Base-by-base conservation (phyloP, 2,888 invertebrate genomes). In the Pyrrhosoma nymphula region DNA sequence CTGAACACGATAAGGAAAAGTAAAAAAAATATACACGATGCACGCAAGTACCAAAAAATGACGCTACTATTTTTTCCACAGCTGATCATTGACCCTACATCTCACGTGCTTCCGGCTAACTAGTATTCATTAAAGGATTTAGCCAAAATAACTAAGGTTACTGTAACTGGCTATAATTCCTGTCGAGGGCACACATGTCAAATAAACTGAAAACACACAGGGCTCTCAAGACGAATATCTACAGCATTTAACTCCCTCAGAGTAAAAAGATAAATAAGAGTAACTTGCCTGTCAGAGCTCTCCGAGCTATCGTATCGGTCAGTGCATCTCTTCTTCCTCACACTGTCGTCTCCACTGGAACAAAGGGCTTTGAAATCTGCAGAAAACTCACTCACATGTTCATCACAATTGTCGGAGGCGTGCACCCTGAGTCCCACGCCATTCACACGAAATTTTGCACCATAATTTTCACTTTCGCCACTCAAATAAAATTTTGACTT, bases 251-350 rank as follows among this genome's bases (percentile, higher is more conserved):
- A 55, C 8, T 8, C 89, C 55, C 1, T 56, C 23, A 56, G n/a
- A 69, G 23, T 18, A 93, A 23, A 39, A 23, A 93, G 39, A 20
- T 16, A 75, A 18, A 14, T 3, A 93, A 14, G n/a, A 96, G 96
- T 95, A 96, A 97, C 97, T 98, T 97, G 99, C 99, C 99, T 99
- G 98, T 99, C 99, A 97, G 99, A 99, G 96, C 99, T 99, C 97
- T 99, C 99, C 96, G 99, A 99, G 97, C 99, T 99, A 98, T 99
- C 99, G 97, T 98, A 99, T 97, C 99, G 98, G 98, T 99, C 98
- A 97, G 98, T 98, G 97, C 99, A 98, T 97, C 99, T 98, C 97
- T 98, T 99, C 97, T 98, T 98, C 97, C 98, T 98, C 97, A 98
- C 98, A 96, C 96, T 96, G 96, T 96, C 96, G 96, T 95, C 95